Base-by-base conservation (phyloP, 1,140 invertebrate species). In the Heliconius hermathena region DNA sequence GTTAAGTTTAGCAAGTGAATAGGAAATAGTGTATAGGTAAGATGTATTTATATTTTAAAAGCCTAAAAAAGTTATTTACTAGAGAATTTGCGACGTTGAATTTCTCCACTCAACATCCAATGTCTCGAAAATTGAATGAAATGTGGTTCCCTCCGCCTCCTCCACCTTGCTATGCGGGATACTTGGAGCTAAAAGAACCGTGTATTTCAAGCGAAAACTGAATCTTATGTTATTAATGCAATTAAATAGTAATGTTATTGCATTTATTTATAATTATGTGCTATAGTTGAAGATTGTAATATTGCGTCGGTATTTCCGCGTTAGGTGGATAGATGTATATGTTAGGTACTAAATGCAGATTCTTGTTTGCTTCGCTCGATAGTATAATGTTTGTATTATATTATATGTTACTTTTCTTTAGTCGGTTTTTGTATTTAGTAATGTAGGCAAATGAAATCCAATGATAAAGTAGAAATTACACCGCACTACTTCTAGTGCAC, bases 251-350 rank as follows among this genome's bases (percentile, higher is more conserved):
- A 22, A 57, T 57, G 8, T 57, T 11, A 20, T 57, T 57, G n/a
- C n/a, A 57, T 57, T 22, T 22, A 57, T 57, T 57, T 57, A 22
- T 57, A 57, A 52, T 52, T 22, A 57, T 57, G 3, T 22, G 6
- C 20, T 57, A 57, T 57, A 57, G 5, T 22, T 57, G 8, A 57
- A 22, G 54, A 57, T 57, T 66, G 60, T 13, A 26, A 66, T 66
- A 66, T 66, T 26, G 60, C 60, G 60, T 66, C 13, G 60, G 22
- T 66, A 66, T 66, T 66, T 29, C 60, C 60, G 60, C 8, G 60
- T 66, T 13, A 66, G n/a, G 52, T 57, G 11, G 22, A 13, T 66
- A 66, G n/a, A 57, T 57, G 20, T 22, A 60, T 60, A 66, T 16
- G 11, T 66, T 66, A 66, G 60, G 60, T 29, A 66, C 29, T 66